Evolutionary conservation across 2,888 invertebrate genomes (phyloP), one percentile per base, ranked within the genome.

Genomic region (Pristionchus fissidentatus): DNA sequence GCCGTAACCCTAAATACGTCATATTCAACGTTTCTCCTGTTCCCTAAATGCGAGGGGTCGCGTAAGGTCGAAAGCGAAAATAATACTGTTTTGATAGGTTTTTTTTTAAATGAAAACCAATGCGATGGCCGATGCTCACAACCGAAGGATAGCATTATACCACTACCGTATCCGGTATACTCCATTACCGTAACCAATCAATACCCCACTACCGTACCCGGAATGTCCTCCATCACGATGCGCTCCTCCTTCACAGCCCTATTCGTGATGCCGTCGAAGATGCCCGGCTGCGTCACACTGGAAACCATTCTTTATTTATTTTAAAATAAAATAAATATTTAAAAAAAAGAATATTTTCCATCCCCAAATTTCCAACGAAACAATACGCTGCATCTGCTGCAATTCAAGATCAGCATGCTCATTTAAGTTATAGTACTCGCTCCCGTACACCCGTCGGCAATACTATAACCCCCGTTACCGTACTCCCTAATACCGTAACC

Each of bases 141-240:
- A 3, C 55, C 55, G n/a, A n/a, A n/a, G n/a, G n/a, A 10, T 19
- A 66, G 66, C 66, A n/a, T n/a, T 41, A 73, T 26, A n/a, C 41
- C 5, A 10, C 38, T 70, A 70, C 41, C 19, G 38, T 41, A 70
- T 1, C 43, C 35, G 22, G 19, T 8, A n/a, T n/a, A n/a, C n/a
- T n/a, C n/a, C n/a, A n/a, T 43, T 73, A 22, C 41, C 41, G 43
- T 73, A n/a, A 15, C n/a, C n/a, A n/a, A n/a, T n/a, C n/a, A n/a
- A n/a, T n/a, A n/a, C n/a, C n/a, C n/a, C n/a, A n/a, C n/a, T n/a
- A n/a, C n/a, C 57, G 7, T 46, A 70, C 83, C 83, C 19, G 86
- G 86, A 85, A 86, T 86, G 22, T 85, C 85, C 57, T 85, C 85
- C 82, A 85, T 73, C n/a, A 84, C 49, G 70, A 60, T 85, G 22